Evolutionary conservation across 2,797 vertebrate species (phyloP).

Genomic region (Vireo griseus): DNA sequence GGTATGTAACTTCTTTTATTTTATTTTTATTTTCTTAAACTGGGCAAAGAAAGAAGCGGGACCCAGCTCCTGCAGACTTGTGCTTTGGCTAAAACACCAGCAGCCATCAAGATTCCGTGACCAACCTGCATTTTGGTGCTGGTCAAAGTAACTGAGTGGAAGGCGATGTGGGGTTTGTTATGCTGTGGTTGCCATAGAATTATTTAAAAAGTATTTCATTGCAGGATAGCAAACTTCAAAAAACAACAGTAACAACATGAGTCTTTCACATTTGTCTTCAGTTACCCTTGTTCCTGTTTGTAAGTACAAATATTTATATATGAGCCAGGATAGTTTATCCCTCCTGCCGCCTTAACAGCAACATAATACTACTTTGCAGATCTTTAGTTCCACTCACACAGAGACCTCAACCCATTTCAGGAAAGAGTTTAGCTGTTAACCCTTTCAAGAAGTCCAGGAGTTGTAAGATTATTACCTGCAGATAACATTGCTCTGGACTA

Average conservation of each 20-base stretch:
- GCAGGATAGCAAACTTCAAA: neutral
- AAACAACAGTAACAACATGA: neutral
- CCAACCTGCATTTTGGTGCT: neutral
- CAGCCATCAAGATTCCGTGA: neutral
- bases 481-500: neutral
- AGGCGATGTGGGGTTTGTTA: neutral
- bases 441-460: neutral
- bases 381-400: neutral
- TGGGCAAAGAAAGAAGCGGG: neutral
- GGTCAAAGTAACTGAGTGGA: neutral
- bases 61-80: neutral
- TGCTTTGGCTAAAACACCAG: neutral
- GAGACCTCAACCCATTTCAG: neutral
- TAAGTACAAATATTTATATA: conserved; percentile 39
- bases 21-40: neutral
- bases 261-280: neutral
- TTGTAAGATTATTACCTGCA: neutral
- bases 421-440: neutral
- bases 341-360: neutral
- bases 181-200: neutral
- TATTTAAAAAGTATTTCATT: neutral
- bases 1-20: neutral
- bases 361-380: neutral
- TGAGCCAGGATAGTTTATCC: conserved; percentile 30
- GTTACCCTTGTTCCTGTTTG: conserved; percentile 1